These are phyloP conservation scores for Corythornis madagascariensis DNA, from an alignment of 2,113 vertebrate genomes.

Conservation along the genomic window DNA sequence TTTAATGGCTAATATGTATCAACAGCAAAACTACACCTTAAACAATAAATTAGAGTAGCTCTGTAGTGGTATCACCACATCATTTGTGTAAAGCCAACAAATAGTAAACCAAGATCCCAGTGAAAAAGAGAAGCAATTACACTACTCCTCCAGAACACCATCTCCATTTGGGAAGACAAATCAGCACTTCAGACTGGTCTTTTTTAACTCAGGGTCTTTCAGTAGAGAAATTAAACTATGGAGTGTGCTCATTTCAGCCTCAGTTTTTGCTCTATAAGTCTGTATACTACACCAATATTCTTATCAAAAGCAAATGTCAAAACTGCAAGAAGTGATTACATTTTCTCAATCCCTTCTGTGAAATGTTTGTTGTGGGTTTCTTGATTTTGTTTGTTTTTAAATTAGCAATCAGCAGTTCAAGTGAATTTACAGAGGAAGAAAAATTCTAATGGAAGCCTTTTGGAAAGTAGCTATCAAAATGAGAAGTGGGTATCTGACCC, in stretches of 20 bases:
- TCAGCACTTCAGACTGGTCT: not conserved
- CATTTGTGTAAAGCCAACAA: not conserved
- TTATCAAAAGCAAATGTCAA: not conserved
- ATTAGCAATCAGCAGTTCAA: not conserved
- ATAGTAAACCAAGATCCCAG: not conserved
- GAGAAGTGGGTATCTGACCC: not conserved
- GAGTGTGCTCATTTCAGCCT: not conserved
- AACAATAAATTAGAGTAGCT: constrained; percentile 1
- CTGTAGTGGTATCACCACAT: not conserved
- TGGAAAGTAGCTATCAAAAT: not conserved
- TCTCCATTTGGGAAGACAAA: not conserved
- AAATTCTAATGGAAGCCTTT: not conserved
- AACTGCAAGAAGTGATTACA: not conserved
- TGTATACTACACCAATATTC: not conserved
- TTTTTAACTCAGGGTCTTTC: not conserved
- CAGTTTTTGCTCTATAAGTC: not conserved
- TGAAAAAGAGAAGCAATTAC: not conserved
- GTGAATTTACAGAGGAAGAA: not conserved
- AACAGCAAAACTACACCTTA: not conserved
- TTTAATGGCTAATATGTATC: not conserved
- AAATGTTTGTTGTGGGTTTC: not conserved
- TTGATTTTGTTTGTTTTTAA: not conserved
- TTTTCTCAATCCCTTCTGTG: not conserved
- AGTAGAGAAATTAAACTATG: not conserved
- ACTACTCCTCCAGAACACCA: not conserved